Conservation (phyloP, 1,140 invertebrate species). For the Temnothorax longispinosus region DNA sequence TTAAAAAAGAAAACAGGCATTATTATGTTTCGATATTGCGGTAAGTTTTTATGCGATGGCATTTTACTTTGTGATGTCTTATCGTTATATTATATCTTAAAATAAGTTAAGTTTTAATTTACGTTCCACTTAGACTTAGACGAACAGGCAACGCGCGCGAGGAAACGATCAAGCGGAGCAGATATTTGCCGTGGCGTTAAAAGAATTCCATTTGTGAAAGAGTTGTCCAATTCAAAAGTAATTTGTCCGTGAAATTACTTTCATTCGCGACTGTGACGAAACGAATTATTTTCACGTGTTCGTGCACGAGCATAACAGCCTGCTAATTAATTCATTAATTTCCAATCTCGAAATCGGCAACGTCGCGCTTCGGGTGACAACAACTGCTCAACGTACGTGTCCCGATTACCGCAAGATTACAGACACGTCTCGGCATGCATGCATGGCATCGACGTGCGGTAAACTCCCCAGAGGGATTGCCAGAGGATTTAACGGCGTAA, state of each 20-base stretch:
- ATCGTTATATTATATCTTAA: slow-evolving; percentile 3
- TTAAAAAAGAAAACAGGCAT: not conserved
- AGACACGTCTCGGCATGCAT: slow-evolving; percentile 4
- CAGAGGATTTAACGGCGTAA: not conserved
- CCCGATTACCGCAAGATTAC: slow-evolving; percentile 35
- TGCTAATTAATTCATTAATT: slow-evolving; percentile 76
- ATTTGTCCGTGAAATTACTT: slow-evolving; percentile 71
- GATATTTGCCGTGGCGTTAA: slow-evolving; percentile 8
- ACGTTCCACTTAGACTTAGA: not conserved
- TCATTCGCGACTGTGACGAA: slow-evolving; percentile 40
- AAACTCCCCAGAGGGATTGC: not conserved
- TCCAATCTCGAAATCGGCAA: slow-evolving; percentile 61
- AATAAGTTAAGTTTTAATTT: slow-evolving; percentile 14
- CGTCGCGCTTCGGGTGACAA: slow-evolving; percentile 10
- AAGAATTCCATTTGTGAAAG: slow-evolving; percentile 60
- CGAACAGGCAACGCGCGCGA: not conserved
- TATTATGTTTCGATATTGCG: slow-evolving; percentile 39
- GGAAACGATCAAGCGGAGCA: not conserved
- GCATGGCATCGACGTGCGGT: not conserved
- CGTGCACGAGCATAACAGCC: slow-evolving; percentile 55
- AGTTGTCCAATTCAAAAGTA: slow-evolving; percentile 63
- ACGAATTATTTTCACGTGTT: slow-evolving; percentile 59
- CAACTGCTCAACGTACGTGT: slow-evolving; percentile 10
- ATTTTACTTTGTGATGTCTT: slow-evolving; percentile 19
- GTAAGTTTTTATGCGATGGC: slow-evolving; percentile 17